Conservation (phyloP, 2,113 vertebrate genomes). For the Macquaria ambigua region DNA sequence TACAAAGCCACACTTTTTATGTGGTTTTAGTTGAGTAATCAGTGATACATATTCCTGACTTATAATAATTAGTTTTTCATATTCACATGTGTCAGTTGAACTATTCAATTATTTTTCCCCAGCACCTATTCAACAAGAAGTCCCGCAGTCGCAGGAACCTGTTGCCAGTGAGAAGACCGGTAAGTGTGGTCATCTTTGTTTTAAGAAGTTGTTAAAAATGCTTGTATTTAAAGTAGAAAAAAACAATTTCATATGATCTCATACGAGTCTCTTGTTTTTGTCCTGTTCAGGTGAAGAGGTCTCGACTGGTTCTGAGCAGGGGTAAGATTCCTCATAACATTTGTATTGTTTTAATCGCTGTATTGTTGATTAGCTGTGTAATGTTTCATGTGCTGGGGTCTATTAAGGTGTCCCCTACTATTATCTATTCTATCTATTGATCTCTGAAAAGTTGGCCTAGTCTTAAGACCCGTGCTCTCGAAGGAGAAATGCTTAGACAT, state of each 20-base stretch:
- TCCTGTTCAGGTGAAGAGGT: conserved; percentile 74
- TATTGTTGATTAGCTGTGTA: conserved; percentile 27
- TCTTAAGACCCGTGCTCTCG: conserved; percentile 54
- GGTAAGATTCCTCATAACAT: conserved; percentile 76
- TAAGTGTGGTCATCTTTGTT: conserved; percentile 54
- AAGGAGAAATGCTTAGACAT: conserved; percentile 71
- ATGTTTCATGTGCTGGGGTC: conserved; percentile 42
- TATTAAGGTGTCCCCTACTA: conserved; percentile 35
- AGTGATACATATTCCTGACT: not conserved
- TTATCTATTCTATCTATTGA: conserved; percentile 11
- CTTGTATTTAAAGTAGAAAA: not conserved
- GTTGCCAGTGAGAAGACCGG: conserved; percentile 77
- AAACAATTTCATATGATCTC: not conserved
- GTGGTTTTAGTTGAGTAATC: not conserved
- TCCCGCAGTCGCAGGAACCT: conserved; percentile 73
- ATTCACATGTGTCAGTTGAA: conserved; percentile 18
- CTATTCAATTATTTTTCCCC: conserved; percentile 16
- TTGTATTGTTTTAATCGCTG: not conserved
- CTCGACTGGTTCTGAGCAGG: conserved; percentile 79
- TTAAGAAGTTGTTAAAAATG: not conserved
- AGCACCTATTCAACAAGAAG: conserved; percentile 74
- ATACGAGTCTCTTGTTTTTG: conserved; percentile 10
- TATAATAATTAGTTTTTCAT: not conserved
- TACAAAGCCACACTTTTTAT: not conserved
- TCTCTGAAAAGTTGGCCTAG: conserved; percentile 60